These are phyloP conservation scores for Epirrhoe tristata DNA, from an alignment of 2,888 invertebrate species.

Conservation along the genomic window DNA sequence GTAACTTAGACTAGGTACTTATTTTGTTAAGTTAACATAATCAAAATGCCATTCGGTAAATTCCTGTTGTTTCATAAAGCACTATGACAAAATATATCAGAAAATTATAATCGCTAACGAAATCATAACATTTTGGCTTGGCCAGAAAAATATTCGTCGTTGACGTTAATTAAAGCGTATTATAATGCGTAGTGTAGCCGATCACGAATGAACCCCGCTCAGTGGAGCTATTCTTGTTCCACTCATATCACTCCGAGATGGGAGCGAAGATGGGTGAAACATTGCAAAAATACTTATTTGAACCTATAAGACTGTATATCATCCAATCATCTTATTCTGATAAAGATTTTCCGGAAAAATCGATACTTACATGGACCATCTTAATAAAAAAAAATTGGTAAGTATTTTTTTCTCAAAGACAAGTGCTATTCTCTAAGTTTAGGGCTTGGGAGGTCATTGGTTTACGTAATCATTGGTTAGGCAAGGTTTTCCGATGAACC, in stretches of 20 bases:
- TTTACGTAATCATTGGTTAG: too few relatives aligned
- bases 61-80: neutral
- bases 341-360: too few relatives aligned
- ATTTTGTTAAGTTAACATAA: neutral
- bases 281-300: neutral
- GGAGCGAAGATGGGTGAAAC: neutral
- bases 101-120: conserved; percentile 30
- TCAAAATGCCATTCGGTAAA: neutral
- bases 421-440: too few relatives aligned
- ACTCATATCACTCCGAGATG: conserved; percentile 20
- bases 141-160: conserved; percentile 59
- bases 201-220: conserved; percentile 80
- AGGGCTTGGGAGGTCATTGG: too few relatives aligned
- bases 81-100: conserved; percentile 23
- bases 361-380: too few relatives aligned
- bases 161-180: conserved; percentile 79
- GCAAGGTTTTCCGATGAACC: too few relatives aligned
- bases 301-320: neutral
- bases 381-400: too few relatives aligned
- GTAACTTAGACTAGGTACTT: too few relatives aligned
- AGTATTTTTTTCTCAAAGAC: too few relatives aligned
- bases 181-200: conserved; percentile 75
- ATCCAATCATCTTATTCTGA: too few relatives aligned
- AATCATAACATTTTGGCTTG: conserved; percentile 34
- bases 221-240: conserved; percentile 49